phyloP scores from a whole-genome alignment of 2,888 invertebrate genomes.

The Leptopterna dolabrata region DNA sequence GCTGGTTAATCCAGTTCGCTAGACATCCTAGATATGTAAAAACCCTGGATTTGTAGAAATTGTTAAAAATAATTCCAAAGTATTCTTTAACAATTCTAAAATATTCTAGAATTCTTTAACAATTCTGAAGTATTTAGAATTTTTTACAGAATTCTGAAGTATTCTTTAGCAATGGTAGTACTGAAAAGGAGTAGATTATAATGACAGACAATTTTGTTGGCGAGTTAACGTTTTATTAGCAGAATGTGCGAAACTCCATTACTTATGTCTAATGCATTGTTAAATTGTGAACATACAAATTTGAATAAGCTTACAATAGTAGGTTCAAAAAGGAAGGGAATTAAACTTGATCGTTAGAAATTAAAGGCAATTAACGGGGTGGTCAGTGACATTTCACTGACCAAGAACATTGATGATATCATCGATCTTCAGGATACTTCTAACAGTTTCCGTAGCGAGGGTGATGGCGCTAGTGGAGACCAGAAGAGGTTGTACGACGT shows the following conservation, averaged over 20 bases:
- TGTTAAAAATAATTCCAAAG: no score
- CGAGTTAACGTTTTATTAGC: neutral
- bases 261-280: neutral
- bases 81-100: no score
- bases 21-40: no score
- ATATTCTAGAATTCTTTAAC: no score
- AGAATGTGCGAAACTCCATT: neutral
- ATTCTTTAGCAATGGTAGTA: no score
- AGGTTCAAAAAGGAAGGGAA: neutral
- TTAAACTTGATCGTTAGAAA: neutral
- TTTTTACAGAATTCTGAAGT: no score
- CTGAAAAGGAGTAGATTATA: no score
- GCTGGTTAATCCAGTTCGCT: no score
- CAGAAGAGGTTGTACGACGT: slow-evolving; percentile 96
- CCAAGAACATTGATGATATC: slow-evolving; percentile 82
- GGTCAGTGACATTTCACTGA: slow-evolving; percentile 1
- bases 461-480: slow-evolving; percentile 94
- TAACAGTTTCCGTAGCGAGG: slow-evolving; percentile 95
- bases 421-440: slow-evolving; percentile 98
- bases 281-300: neutral
- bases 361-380: neutral
- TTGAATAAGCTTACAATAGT: neutral
- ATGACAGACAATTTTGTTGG: no score
- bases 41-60: no score
- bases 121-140: no score